phyloP scores from a whole-genome alignment of 2,113 vertebrate genomes.

The Rhadina sibilatrix region DNA sequence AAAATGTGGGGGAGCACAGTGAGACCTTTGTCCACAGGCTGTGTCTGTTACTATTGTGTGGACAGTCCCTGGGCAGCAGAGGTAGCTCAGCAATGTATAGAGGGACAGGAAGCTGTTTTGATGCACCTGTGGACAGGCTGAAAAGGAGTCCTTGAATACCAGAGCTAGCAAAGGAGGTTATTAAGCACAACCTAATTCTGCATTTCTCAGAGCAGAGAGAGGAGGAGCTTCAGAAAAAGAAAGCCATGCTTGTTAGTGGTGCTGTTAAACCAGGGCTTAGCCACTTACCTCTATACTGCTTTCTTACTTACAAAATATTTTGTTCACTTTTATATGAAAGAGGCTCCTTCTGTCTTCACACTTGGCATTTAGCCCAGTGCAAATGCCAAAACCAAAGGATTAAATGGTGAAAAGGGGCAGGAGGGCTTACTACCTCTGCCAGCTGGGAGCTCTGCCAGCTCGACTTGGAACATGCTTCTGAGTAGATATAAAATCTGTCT shows the following conservation, averaged over 20 bases:
- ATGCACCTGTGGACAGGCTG: not conserved
- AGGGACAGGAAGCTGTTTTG: not conserved
- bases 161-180: not conserved
- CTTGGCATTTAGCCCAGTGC: slow-evolving; percentile 10
- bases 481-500: not conserved
- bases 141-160: not conserved
- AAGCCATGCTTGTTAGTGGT: not conserved
- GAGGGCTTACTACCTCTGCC: slow-evolving; percentile 11
- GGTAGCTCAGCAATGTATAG: not conserved
- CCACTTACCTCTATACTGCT: not conserved
- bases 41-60: not conserved
- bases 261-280: not conserved
- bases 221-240: not conserved
- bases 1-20: not conserved
- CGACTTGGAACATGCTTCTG: not conserved
- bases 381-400: slow-evolving; percentile 45
- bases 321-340: not conserved
- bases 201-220: not conserved
- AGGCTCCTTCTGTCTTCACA: slow-evolving; percentile 8
- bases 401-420: slow-evolving; percentile 45
- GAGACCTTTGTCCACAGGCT: not conserved
- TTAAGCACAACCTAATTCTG: not conserved
- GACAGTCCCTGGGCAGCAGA: not conserved
- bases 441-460: slow-evolving; percentile 36
- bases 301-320: slow-evolving; percentile 5